Base-by-base conservation (phyloP, 2,888 invertebrate genomes). In the Euphydryas editha region DNA sequence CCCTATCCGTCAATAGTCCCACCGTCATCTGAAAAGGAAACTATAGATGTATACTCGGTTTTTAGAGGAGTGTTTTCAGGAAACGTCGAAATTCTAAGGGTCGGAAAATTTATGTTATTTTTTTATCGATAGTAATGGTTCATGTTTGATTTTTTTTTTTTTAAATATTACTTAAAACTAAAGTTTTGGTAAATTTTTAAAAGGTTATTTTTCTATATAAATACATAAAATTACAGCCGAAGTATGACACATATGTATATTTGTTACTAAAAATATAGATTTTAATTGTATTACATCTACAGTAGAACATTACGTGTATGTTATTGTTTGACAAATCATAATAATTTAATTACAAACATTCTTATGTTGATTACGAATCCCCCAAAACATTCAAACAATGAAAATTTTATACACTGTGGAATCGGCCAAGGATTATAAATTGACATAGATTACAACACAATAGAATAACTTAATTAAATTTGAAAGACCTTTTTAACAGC, bases 401-500 rank as follows among this genome's bases (percentile, higher is more conserved):
- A 39, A 39, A 39, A 39, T 39, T 39, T 39, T 11, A 11, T 30
- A 30, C 30, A 7, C 30, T 4, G 30, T 30, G n/a, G n/a, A 44
- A 44, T 15, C 42, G 1, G n/a, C 6, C 42, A 44, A 24, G 21
- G 15, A 51, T 51, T 49, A 49, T 49, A 30, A 54, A 18, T 54
- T 11, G n/a, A 36, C 30, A 54, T 36, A 54, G 1, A 17, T 30
- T 17, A 54, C 30, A 30, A 71, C 68, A 72, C 67, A 68, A 64
- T 44, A 68, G 73, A 75, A 78, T 78, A 80, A 78, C 76, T 78
- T 76, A 69, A 81, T 83, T 76, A 74, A 78, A 79, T 75, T 74
- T 76, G 78, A 77, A 78, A 76, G 70, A 68, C 78, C 74, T 69
- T 74, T 79, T 80, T 75, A 79, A 79, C 76, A 76, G 79, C 78